Evolutionary conservation across 2,113 vertebrate species (phyloP).

Genomic region (Odontesthes bonariensis): DNA sequence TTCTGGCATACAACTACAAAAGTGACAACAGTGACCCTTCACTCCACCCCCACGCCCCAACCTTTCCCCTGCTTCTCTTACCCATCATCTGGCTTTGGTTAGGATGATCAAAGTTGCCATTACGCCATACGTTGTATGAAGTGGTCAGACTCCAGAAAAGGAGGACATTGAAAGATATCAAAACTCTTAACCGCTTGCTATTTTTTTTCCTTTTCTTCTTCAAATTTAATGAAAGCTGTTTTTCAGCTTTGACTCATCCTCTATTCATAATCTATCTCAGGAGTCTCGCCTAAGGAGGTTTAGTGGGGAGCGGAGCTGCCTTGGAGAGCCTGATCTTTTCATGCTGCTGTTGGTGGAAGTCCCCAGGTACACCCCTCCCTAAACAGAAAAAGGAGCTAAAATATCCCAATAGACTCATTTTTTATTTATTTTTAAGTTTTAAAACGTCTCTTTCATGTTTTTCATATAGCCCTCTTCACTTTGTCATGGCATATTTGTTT

Average conservation of each 20-base stretch:
- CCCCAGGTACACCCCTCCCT: conserved; percentile 74
- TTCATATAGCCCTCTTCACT: conserved; percentile 4
- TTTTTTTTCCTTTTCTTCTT: conserved; percentile 1
- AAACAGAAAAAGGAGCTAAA: neutral
- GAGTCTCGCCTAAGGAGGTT: conserved; percentile 80
- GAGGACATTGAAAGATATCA: conserved; percentile 41
- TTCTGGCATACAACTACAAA: conserved; percentile 37
- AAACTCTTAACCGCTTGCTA: conserved; percentile 31
- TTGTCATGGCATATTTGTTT: conserved; percentile 44
- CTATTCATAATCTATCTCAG: conserved; percentile 63
- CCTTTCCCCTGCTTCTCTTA: conserved; percentile 4
- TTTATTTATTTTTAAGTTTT: neutral
- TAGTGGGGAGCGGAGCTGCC: conserved; percentile 75
- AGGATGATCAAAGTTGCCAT: conserved; percentile 70
- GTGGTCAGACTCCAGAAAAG: conserved; percentile 54
- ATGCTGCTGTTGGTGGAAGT: conserved; percentile 82
- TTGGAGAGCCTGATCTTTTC: conserved; percentile 84
- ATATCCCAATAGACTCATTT: neutral
- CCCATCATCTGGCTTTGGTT: conserved; percentile 70
- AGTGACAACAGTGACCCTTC: conserved; percentile 1
- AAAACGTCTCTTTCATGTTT: neutral
- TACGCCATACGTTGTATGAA: conserved; percentile 52
- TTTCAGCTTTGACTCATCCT: conserved; percentile 33
- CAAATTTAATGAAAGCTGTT: conserved; percentile 10
- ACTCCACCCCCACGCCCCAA: neutral